Evolutionary conservation across 2,888 invertebrate genomes (phyloP), one percentile per base, ranked within the genome.

Genomic region (Cerceris ruficornis): DNA sequence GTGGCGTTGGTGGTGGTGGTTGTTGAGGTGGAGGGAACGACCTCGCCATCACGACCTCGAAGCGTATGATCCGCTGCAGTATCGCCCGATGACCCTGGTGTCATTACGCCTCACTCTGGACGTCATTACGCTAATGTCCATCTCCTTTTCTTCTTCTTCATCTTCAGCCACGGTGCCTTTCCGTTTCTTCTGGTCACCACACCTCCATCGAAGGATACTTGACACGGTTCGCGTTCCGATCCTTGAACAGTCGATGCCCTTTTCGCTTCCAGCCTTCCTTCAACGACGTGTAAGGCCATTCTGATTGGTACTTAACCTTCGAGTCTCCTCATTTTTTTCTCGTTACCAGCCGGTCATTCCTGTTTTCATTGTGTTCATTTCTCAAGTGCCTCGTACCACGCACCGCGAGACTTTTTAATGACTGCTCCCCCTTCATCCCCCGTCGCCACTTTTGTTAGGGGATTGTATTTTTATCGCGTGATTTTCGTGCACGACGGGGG

Each of bases 61-160:
- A 28, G 75, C 80, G 86, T 81, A 83, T 83, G 84, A 84, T 87
- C 88, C 84, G 78, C 58, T 62, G 83, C 76, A 77, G 86, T 88
- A 89, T 88, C 89, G 86, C 89, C 80, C 88, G 87, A 85, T 88
- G 88, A 89, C 89, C 88, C 89, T 86, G 83, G 83, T 87, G 87
- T 88, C 89, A 89, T 89, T 89, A 89, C 85, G 85, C 80, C 83
- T 83, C 87, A 82, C 88, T 79, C 81, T 74, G 86, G 75, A 84
- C 87, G 85, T 89, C 89, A 89, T 88, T 89, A 89, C 87, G 82
- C 84, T 89, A 89, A 88, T 88, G 86, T 86, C 86, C 85, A 82
- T 82, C 81, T 75, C 77, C 81, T 84, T 81, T 80, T 83, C 76
- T 69, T 73, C 69, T 70, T 61, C 80, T 60, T 68, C 60, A 58